These are phyloP conservation scores for Probosciger aterrimus DNA, from an alignment of 2,113 vertebrate species.

Conservation along the genomic window DNA sequence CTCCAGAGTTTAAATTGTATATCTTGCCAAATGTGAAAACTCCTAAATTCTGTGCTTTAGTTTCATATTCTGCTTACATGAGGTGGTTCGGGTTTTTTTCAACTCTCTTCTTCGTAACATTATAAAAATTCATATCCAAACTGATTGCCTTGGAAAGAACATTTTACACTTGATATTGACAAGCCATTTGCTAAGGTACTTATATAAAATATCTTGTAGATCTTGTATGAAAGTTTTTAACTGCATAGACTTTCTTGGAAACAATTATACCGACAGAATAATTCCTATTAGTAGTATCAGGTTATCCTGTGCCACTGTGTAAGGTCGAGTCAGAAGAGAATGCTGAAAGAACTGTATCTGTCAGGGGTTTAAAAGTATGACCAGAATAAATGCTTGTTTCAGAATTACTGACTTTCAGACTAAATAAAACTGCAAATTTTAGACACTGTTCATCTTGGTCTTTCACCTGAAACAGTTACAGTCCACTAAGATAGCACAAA, in stretches of 20 bases:
- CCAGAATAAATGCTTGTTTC: background rate
- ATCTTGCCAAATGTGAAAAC: background rate
- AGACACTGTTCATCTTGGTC: background rate
- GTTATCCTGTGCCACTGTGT: background rate
- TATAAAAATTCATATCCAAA: background rate
- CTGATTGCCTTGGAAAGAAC: background rate
- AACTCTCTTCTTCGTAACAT: background rate
- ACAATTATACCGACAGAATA: background rate
- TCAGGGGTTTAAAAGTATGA: background rate
- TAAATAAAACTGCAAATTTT: background rate
- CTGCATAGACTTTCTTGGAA: background rate
- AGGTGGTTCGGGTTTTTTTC: accelerated
- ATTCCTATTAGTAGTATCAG: background rate
- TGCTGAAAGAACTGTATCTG: background rate
- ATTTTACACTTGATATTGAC: background rate
- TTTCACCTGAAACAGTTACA: background rate
- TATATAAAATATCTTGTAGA: background rate
- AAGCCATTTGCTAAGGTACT: background rate
- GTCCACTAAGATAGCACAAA: background rate
- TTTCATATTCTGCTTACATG: background rate
- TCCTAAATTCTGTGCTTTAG: background rate
- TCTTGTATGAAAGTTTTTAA: background rate
- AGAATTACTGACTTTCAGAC: background rate
- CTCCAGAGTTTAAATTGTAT: background rate
- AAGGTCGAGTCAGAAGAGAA: background rate